phyloP scores from a whole-genome alignment of 2,113 vertebrate genomes.

The Solenodon paradoxus region DNA sequence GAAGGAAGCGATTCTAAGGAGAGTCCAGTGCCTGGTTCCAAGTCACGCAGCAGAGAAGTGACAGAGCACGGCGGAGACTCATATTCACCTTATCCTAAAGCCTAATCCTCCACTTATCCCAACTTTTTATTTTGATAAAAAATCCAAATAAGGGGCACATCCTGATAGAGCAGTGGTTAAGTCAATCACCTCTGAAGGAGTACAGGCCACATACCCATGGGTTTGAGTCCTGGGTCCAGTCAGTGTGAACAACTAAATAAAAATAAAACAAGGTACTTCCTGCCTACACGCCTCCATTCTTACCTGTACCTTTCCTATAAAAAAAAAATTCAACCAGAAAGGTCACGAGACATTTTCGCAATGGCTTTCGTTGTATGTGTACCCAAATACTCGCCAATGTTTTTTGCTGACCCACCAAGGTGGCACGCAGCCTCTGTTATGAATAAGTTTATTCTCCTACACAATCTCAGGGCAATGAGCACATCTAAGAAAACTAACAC shows the following conservation, averaged over 20 bases:
- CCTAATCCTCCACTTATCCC: neutral
- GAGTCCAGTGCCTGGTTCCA: neutral
- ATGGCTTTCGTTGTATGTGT: neutral
- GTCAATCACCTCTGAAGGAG: too few relatives aligned
- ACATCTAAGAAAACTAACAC: neutral
- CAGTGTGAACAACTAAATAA: too few relatives aligned
- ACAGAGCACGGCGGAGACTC: neutral
- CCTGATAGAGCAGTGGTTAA: too few relatives aligned
- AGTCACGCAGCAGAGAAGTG: neutral
- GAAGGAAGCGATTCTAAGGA: neutral
- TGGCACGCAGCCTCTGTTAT: neutral
- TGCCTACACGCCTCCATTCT: too few relatives aligned
- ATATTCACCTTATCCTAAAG: neutral
- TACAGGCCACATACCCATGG: too few relatives aligned
- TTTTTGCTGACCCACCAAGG: neutral
- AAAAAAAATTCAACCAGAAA: too few relatives aligned
- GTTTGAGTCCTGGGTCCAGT: too few relatives aligned
- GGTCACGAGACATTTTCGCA: too few relatives aligned
- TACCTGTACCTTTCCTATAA: too few relatives aligned
- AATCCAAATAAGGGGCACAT: neutral
- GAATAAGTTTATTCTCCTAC: neutral
- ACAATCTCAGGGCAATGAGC: neutral
- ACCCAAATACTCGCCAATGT: neutral
- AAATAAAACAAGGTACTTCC: too few relatives aligned
- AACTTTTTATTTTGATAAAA: neutral